Evolutionary conservation across 1,140 invertebrate genomes (phyloP).

Genomic region (Drosophila jambulina): DNA sequence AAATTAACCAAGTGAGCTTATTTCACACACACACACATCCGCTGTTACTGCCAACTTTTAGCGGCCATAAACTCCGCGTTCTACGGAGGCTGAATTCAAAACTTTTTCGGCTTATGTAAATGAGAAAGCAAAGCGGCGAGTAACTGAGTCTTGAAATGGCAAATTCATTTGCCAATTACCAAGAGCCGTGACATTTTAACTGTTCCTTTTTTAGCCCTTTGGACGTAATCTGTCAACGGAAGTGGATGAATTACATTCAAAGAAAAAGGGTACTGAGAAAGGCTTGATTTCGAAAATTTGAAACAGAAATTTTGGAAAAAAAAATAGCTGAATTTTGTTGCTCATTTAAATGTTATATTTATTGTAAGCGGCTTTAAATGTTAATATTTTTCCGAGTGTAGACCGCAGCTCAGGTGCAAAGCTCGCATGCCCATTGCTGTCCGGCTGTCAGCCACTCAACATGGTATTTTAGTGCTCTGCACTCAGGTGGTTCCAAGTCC

Average conservation of each 20-base stretch:
- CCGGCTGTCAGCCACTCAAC: conserved; percentile 8
- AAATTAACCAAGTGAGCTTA: conserved; percentile 60
- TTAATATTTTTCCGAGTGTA: background rate
- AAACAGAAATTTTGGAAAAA: background rate
- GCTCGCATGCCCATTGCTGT: conserved; percentile 19
- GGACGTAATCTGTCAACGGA: conserved; percentile 20
- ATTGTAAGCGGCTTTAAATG: background rate
- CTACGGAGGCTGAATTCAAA: conserved; percentile 32
- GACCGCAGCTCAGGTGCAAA: background rate
- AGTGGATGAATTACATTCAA: background rate
- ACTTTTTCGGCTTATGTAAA: conserved; percentile 43
- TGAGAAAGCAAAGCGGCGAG: conserved; percentile 16
- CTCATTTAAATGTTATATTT: background rate
- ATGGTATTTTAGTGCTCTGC: conserved; percentile 9
- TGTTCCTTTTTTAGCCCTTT: background rate
- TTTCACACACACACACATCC: conserved; percentile 7
- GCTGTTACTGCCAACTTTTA: conserved; percentile 29
- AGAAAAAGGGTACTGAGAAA: background rate
- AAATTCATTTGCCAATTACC: conserved; percentile 37
- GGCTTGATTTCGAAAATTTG: background rate
- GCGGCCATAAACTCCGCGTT: conserved; percentile 25
- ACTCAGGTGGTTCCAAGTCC: background rate
- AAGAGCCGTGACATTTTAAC: conserved; percentile 30
- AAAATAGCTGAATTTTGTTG: background rate
- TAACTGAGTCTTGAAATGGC: conserved; percentile 29